These are phyloP conservation scores for Styela clava DNA, from an alignment of 23 tunicate genomes.

Conservation along the genomic window DNA sequence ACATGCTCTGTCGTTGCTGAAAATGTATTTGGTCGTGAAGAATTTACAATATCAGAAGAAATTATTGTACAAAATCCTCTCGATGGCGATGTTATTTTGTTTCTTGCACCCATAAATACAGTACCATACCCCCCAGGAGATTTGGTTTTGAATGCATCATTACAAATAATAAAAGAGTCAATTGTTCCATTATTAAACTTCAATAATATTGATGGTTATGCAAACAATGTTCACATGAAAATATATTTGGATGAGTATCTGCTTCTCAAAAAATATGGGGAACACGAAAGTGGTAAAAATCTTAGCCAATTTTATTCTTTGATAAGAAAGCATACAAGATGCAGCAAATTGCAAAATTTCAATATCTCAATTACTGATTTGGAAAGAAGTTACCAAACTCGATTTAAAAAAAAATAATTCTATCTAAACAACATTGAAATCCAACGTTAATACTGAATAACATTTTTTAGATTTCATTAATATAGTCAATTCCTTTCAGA, in stretches of 20 bases:
- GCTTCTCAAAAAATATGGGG: constrained; percentile 21
- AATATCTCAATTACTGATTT: too few species aligned
- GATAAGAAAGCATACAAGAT: neutral
- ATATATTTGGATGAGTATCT: constrained; percentile 9
- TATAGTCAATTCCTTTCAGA: too few species aligned
- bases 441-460: neutral
- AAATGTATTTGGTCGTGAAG: constrained; percentile 39
- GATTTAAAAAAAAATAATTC: neutral
- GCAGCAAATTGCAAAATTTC: too few species aligned
- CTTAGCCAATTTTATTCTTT: neutral
- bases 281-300: constrained; percentile 41
- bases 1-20: constrained; percentile 34
- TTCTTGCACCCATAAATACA: constrained; percentile 6
- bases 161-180: neutral
- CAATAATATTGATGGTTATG: constrained; percentile 36
- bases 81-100: constrained; percentile 21
- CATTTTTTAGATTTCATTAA: too few species aligned
- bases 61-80: constrained; percentile 70
- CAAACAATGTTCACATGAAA: constrained; percentile 52
- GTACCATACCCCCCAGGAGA: constrained; percentile 63
- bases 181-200: neutral
- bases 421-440: neutral
- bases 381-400: too few species aligned
- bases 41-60: neutral
- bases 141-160: constrained; percentile 32